Evolutionary conservation across 2,888 invertebrate genomes (phyloP).

Genomic region (Podabrus alpinus): DNA sequence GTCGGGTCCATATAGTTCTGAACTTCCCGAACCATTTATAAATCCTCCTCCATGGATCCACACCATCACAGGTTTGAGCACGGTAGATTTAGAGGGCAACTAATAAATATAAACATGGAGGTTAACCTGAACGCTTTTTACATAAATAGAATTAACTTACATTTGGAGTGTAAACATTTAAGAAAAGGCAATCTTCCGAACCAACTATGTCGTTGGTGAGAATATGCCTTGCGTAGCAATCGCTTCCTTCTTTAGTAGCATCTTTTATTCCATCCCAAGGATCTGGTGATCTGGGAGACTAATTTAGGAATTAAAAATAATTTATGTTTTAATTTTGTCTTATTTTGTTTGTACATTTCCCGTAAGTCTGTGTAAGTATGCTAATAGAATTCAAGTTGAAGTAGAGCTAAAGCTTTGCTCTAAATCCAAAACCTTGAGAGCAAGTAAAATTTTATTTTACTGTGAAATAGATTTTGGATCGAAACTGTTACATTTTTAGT

Average conservation of each 20-base stretch:
- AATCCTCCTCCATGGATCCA: conserved; percentile 56
- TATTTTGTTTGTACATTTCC: no score
- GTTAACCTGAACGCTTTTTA: background rate
- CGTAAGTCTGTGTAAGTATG: no score
- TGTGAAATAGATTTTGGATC: no score
- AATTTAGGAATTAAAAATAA: background rate
- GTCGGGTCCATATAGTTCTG: conserved; percentile 47
- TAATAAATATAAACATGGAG: background rate
- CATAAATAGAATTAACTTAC: background rate
- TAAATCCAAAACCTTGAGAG: no score
- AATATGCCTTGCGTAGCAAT: conserved; percentile 33
- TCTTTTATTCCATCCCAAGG: conserved; percentile 39
- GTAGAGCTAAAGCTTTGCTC: no score
- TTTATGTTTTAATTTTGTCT: no score
- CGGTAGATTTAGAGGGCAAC: background rate
- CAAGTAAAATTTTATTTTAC: no score
- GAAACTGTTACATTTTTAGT: no score
- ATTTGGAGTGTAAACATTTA: conserved; percentile 41
- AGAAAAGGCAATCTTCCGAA: conserved; percentile 42
- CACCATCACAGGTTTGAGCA: conserved; percentile 52
- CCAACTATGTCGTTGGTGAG: conserved; percentile 29
- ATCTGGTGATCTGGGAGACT: conserved; percentile 40
- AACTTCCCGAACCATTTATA: conserved; percentile 46
- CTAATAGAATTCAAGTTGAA: no score
- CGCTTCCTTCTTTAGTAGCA: conserved; percentile 37